Conservation (phyloP, 2,797 vertebrate genomes). For the Zenarchopterus dispar region DNA sequence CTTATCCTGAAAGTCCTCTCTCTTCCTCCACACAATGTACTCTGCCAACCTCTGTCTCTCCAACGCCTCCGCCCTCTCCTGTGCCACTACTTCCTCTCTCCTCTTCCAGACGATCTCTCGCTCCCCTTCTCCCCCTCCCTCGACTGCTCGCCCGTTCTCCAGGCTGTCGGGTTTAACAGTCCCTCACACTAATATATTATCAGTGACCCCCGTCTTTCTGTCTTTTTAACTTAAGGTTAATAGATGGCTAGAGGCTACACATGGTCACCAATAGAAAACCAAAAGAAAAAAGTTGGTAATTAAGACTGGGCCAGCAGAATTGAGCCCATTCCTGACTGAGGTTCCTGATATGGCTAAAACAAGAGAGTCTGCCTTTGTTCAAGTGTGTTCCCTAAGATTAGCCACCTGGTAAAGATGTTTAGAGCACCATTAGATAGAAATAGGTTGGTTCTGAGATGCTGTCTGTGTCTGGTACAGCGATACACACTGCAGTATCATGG, state of each 20-base stretch:
- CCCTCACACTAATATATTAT: slow-evolving; percentile 55
- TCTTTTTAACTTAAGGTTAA: slow-evolving; percentile 21
- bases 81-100: slow-evolving; percentile 84
- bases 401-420: slow-evolving; percentile 37
- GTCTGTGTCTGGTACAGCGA: slow-evolving; percentile 60
- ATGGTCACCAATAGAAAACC: slow-evolving; percentile 53
- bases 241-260: slow-evolving; percentile 59
- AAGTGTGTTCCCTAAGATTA: slow-evolving; percentile 60
- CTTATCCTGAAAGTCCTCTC: slow-evolving; percentile 87
- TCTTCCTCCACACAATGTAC: slow-evolving; percentile 83
- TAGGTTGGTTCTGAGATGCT: slow-evolving; percentile 61
- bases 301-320: slow-evolving; percentile 58
- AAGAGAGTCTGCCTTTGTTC: slow-evolving; percentile 67
- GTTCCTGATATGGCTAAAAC: slow-evolving; percentile 76
- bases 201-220: slow-evolving; percentile 23
- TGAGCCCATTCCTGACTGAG: slow-evolving; percentile 74
- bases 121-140: slow-evolving; percentile 78
- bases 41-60: slow-evolving; percentile 76
- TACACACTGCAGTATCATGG: slow-evolving; percentile 70
- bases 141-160: slow-evolving; percentile 86
- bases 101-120: slow-evolving; percentile 80
- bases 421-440: slow-evolving; percentile 72
- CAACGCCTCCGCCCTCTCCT: slow-evolving; percentile 80
- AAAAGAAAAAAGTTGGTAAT: slow-evolving; percentile 44
- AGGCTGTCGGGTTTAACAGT: slow-evolving; percentile 80